These are phyloP conservation scores for Grammomys surdaster DNA, from an alignment of 2,113 vertebrate genomes.

Conservation along the genomic window DNA sequence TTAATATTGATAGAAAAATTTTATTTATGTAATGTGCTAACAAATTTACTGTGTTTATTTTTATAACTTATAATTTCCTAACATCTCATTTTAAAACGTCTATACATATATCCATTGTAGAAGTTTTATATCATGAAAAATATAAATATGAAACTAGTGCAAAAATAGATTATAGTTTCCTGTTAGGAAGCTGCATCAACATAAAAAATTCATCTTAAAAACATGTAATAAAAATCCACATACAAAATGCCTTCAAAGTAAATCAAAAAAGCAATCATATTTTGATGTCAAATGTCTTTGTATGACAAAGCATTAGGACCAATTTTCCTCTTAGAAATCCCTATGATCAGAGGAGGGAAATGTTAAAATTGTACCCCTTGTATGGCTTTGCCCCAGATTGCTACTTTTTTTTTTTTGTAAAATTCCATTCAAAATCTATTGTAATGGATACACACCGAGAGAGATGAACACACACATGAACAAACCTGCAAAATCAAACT, in stretches of 20 bases:
- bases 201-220: background rate
- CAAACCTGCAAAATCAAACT: no score
- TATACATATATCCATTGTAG: background rate
- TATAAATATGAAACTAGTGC: background rate
- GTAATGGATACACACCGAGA: background rate
- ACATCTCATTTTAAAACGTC: background rate
- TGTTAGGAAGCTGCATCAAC: background rate
- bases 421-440: background rate
- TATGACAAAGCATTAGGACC: background rate
- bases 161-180: background rate
- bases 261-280: background rate
- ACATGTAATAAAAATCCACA: background rate
- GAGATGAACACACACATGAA: background rate
- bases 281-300: background rate
- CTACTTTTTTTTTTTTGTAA: background rate
- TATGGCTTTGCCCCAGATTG: background rate
- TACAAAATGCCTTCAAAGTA: background rate
- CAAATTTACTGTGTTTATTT: background rate
- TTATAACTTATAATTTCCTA: background rate
- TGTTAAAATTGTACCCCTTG: no score
- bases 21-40: background rate
- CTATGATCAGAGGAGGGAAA: accelerated
- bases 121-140: background rate
- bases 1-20: no score
- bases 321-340: background rate